These are phyloP conservation scores for Austrofundulus limnaeus DNA, from an alignment of 2,113 vertebrate species.

Conservation along the genomic window DNA sequence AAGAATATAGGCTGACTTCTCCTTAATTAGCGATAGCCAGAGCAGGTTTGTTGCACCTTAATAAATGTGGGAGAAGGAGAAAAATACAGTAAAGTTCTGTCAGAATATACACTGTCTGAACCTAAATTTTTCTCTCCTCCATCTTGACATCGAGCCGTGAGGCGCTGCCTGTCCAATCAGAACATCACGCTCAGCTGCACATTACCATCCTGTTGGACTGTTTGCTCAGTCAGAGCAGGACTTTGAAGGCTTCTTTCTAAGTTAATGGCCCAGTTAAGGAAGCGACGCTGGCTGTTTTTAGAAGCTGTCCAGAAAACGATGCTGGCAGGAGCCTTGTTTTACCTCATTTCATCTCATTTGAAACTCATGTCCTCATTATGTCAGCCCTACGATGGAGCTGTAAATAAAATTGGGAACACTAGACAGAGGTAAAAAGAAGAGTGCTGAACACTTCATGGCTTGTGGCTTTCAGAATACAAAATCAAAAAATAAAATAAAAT, in stretches of 20 bases:
- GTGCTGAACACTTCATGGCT: constrained; percentile 30
- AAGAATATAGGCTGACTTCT: background rate
- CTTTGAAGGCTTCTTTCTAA: constrained; percentile 55
- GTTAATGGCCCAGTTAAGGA: constrained; percentile 68
- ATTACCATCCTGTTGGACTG: constrained; percentile 39
- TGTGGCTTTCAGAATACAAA: constrained; percentile 50
- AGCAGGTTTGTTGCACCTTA: background rate
- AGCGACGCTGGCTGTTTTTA: constrained; percentile 45
- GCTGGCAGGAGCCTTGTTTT: constrained; percentile 62
- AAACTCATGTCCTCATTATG: constrained; percentile 72
- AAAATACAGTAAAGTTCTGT: background rate
- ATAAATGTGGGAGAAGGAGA: background rate
- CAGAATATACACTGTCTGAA: constrained; percentile 6
- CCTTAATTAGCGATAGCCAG: background rate
- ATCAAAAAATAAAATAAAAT: constrained; percentile 55
- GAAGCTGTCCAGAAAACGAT: constrained; percentile 55
- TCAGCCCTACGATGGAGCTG: constrained; percentile 58
- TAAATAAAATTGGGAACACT: constrained; percentile 60
- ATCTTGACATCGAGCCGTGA: constrained; percentile 16
- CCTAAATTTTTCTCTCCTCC: constrained; percentile 12
- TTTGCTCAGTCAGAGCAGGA: constrained; percentile 51
- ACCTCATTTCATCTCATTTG: constrained; percentile 66
- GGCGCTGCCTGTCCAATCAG: constrained; percentile 37
- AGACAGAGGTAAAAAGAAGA: constrained; percentile 37
- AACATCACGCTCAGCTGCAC: constrained; percentile 36